Percentiles rank a stretch among this genome's conserved stretches.
Conservation (phyloP, 2,888 invertebrate species). For the Bellardia pandia region DNA sequence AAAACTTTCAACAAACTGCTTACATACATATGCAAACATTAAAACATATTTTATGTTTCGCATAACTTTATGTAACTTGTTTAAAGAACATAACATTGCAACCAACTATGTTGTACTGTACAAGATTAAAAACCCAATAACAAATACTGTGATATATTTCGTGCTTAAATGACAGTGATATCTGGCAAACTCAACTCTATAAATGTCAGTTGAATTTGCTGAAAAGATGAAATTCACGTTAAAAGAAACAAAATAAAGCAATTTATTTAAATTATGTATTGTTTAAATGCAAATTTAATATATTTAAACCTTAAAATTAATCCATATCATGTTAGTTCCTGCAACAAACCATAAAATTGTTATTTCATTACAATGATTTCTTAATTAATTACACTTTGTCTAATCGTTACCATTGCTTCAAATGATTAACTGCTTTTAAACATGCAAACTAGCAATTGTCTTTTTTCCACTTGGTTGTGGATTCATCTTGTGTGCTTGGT, state of each 20-base stretch:
- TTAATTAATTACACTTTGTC: background rate
- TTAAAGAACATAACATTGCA: background rate
- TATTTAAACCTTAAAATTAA: too few species aligned
- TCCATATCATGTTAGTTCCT: too few species aligned
- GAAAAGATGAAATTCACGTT: too few species aligned
- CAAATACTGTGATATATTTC: too few species aligned
- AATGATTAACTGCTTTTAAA: background rate
- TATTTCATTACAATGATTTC: too few species aligned
- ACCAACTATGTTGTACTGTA: background rate
- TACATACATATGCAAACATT: background rate
- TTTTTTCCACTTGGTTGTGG: background rate
- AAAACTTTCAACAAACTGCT: background rate
- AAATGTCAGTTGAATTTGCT: too few species aligned
- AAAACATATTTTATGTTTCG: conserved; percentile 8
- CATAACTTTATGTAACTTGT: background rate
- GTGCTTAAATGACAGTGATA: too few species aligned
- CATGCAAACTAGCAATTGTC: background rate
- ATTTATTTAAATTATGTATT: too few species aligned
- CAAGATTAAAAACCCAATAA: background rate
- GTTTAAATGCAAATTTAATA: too few species aligned
- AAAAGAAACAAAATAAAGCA: too few species aligned
- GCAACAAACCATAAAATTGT: too few species aligned
- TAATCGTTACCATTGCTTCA: background rate
- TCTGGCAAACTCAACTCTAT: too few species aligned
- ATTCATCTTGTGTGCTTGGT: background rate